Evolutionary conservation across 2,113 vertebrate species (phyloP).

Genomic region (Pseudorasbora parva): DNA sequence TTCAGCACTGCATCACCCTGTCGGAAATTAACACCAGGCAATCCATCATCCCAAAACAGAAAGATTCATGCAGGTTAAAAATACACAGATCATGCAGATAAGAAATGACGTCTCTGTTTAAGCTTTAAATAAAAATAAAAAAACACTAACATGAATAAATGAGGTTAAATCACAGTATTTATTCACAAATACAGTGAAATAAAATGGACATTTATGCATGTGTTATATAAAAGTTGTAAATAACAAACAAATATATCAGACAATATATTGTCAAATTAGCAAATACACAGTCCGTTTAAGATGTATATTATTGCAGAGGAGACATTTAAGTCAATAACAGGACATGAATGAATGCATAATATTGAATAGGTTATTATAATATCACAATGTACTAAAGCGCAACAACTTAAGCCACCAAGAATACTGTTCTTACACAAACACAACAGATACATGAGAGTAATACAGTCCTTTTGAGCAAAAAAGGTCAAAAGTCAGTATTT

Average conservation of each 20-base stretch:
- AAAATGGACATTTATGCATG: neutral
- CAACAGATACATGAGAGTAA: constrained; percentile 1
- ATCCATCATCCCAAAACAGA: constrained; percentile 27
- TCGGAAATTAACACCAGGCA: constrained; percentile 14
- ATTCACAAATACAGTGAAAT: constrained; percentile 37
- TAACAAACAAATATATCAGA: neutral
- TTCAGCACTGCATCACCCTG: constrained; percentile 26
- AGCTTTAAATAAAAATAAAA: neutral
- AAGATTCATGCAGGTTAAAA: constrained; percentile 17
- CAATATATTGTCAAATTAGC: constrained; percentile 4
- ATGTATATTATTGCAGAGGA: constrained; percentile 38
- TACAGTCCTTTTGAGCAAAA: neutral
- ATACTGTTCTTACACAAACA: constrained; percentile 31
- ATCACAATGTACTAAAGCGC: constrained; percentile 23
- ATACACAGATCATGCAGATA: constrained; percentile 18
- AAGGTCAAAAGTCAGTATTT: neutral
- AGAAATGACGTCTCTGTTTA: neutral
- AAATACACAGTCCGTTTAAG: constrained; percentile 3
- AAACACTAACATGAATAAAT: neutral
- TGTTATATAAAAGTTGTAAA: constrained; percentile 19
- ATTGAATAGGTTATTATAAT: constrained; percentile 17
- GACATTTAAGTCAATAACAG: constrained; percentile 36
- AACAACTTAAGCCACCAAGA: constrained; percentile 6
- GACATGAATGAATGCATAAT: constrained; percentile 25
- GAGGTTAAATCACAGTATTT: constrained; percentile 25